Percentiles rank a stretch among this genome's conserved stretches.
Evolutionary conservation across 2,888 invertebrate species (phyloP).

Genomic region (Leptopilina myrica): DNA sequence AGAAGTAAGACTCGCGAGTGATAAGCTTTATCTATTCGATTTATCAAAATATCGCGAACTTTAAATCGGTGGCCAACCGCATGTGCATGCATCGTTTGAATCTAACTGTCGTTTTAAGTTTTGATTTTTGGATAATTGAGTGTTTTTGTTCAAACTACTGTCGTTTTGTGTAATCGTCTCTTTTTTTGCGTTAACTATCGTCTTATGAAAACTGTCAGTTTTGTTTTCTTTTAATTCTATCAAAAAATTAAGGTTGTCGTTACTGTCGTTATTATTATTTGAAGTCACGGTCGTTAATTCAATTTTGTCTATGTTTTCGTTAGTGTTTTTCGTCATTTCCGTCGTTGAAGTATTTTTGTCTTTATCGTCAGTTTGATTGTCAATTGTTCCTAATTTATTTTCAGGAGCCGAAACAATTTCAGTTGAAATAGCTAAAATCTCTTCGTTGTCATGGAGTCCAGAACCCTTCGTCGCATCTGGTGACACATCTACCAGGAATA

Average conservation of each 20-base stretch:
- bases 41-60: slow-evolving; percentile 41
- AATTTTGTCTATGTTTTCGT: too few species aligned
- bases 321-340: too few species aligned
- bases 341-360: too few species aligned
- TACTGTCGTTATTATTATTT: neutral
- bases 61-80: slow-evolving; percentile 7
- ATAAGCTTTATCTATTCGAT: slow-evolving; percentile 23
- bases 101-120: neutral
- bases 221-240: neutral
- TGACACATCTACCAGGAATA: neutral
- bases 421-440: neutral
- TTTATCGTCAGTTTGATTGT: too few species aligned
- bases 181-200: too few species aligned
- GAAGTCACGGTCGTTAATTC: neutral
- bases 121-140: neutral
- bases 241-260: neutral
- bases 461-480: slow-evolving; percentile 5
- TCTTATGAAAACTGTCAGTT: neutral
- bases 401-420: neutral
- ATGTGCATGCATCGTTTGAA: too few species aligned
- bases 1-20: slow-evolving; percentile 12
- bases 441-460: neutral
- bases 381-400: neutral
- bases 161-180: too few species aligned
- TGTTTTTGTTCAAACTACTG: neutral